Conservation (phyloP, 2,797 vertebrate species). For the Ctenopoma kingsleyae region DNA sequence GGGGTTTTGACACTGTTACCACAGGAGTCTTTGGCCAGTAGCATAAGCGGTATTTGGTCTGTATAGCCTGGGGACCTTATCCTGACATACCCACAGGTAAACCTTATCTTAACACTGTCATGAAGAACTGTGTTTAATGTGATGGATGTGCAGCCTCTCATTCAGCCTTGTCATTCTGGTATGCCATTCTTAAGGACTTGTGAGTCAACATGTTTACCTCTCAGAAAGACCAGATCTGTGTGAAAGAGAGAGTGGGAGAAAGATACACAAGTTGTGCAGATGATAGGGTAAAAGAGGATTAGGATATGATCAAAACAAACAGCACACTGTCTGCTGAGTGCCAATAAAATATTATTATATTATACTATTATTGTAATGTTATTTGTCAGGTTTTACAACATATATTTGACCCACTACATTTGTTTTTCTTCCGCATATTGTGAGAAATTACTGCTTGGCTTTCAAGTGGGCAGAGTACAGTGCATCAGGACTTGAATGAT, state of each 20-base stretch:
- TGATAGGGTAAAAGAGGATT: constrained; percentile 5
- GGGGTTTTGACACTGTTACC: not conserved
- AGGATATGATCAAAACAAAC: constrained; percentile 13
- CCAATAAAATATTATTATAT: no score
- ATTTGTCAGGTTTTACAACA: not conserved
- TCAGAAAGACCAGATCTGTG: constrained; percentile 22
- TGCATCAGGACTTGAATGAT: constrained; percentile 2
- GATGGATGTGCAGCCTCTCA: constrained; percentile 8
- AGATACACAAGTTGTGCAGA: constrained; percentile 19
- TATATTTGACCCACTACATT: constrained; percentile 14
- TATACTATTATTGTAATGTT: no score
- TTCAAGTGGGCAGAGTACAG: constrained; percentile 4
- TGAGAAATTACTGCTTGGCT: not conserved
- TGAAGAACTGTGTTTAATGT: constrained; percentile 13
- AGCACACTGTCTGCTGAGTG: no score
- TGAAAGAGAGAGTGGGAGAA: constrained; percentile 11
- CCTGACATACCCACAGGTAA: constrained; percentile 14
- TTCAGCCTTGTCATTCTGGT: not conserved
- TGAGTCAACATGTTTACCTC: constrained; percentile 25
- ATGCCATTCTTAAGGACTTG: constrained; percentile 34
- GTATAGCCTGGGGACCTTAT: constrained; percentile 11
- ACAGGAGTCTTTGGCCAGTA: not conserved
- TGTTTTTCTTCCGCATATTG: not conserved
- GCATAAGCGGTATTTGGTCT: not conserved
- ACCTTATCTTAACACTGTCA: constrained; percentile 14